phyloP scores from a whole-genome alignment of 2,113 vertebrate genomes.

The Sinocyclocheilus grahami region DNA sequence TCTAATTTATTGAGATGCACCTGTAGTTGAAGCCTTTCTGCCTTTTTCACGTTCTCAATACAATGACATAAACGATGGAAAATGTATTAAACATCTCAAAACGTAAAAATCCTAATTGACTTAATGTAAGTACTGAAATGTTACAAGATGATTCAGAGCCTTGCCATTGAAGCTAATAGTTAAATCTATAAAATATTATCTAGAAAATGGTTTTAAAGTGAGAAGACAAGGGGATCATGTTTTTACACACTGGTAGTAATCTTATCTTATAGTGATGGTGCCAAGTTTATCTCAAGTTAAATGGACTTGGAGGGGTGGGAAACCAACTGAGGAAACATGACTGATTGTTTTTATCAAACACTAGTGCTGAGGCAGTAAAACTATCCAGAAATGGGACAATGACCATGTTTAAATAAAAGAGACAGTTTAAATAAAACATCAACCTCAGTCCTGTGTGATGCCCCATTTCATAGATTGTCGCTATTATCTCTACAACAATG shows the following conservation, averaged over 20 bases:
- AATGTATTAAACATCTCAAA: background rate
- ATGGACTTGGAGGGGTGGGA: background rate
- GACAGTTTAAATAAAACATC: background rate
- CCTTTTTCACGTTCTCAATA: background rate
- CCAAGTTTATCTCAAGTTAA: conserved; percentile 11
- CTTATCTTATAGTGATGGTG: conserved; percentile 49
- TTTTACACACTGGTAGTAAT: conserved; percentile 41
- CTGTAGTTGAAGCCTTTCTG: background rate
- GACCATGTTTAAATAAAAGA: background rate
- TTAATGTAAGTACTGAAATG: no score
- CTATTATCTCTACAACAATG: background rate
- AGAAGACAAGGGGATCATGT: background rate
- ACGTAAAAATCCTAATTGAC: background rate
- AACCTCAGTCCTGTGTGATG: background rate
- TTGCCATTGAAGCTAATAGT: no score
- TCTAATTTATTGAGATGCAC: background rate
- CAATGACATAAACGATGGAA: background rate
- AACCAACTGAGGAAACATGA: background rate
- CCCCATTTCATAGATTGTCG: background rate
- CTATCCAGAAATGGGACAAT: background rate
- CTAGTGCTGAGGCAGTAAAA: background rate
- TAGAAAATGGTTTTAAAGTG: background rate
- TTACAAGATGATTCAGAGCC: no score
- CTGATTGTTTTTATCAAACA: background rate
- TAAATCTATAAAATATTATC: no score